Percentiles rank a stretch among this genome's conserved stretches.
Conservation (phyloP, 2,888 invertebrate genomes). For the Stenolophus ochropezus region DNA sequence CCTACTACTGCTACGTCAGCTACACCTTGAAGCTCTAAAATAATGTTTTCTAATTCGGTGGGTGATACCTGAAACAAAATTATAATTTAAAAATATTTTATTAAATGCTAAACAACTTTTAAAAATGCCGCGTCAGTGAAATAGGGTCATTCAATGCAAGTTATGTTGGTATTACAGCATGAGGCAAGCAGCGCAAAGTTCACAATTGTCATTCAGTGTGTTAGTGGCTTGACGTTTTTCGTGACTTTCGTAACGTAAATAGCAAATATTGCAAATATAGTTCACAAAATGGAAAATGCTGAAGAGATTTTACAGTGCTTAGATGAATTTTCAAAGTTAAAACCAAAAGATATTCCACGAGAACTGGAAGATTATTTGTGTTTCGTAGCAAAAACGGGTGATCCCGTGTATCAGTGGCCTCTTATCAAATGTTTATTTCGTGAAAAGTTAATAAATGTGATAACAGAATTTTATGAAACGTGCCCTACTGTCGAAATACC, state of each 20-base stretch:
- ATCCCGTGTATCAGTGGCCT: constrained; percentile 95
- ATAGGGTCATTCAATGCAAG: neutral
- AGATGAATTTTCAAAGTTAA: constrained; percentile 86
- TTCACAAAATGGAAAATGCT: constrained; percentile 83
- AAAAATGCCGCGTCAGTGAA: neutral
- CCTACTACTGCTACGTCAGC: constrained; percentile 88
- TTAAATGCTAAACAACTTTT: too few species aligned
- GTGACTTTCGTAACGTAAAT: constrained; percentile 56
- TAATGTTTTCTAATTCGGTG: constrained; percentile 87
- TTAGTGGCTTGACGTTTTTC: constrained; percentile 61
- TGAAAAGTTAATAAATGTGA: constrained; percentile 89
- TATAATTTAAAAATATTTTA: constrained; percentile 17
- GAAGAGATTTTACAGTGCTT: constrained; percentile 89
- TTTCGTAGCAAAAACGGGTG: constrained; percentile 94
- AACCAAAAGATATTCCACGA: constrained; percentile 88
- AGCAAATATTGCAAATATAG: constrained; percentile 1
- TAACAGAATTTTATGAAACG: constrained; percentile 90
- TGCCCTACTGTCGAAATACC: constrained; percentile 85
- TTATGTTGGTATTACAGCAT: constrained; percentile 56
- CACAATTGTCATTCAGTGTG: constrained; percentile 64
- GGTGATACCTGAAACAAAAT: constrained; percentile 82
- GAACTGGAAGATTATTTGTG: constrained; percentile 92
- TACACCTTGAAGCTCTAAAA: constrained; percentile 82
- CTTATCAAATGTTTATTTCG: constrained; percentile 90
- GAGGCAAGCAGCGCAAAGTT: constrained; percentile 2